Evolutionary conservation across 2,113 vertebrate genomes (phyloP), one percentile per base, ranked within the genome.

Genomic region (Chaetura pelagica): DNA sequence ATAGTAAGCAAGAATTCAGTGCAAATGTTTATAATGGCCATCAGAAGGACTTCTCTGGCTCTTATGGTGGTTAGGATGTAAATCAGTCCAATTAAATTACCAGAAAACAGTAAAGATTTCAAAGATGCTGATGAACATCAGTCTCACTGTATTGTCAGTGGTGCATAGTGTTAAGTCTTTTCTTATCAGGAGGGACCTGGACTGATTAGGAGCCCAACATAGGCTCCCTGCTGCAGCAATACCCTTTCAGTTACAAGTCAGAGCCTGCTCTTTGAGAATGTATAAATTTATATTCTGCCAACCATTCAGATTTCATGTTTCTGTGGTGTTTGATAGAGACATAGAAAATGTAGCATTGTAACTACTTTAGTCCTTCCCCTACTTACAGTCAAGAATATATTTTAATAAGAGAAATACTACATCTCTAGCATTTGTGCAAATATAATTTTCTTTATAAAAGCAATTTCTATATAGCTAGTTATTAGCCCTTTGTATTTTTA

Each of bases 61-160:
- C 0, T 61, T 91, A 3, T n/a, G 69, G 48, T 59, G 72, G 44
- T 69, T 64, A 29, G 54, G 44, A 14, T 69, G 21, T 74, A 94
- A 84, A 57, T 87, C 71, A 79, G 62, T 35, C 42, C 38, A 67
- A 73, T 87, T 96, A 95, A 85, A 67, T 40, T 85, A 62, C 77
- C 84, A 87, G 78, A 80, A 97, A 93, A 57, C 57, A 91, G 89
- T 91, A 84, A 92, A 84, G 68, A 73, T 87, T 92, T 87, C 66
- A 84, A 57, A 54, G 63, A 54, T 0, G 6, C 71, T 68, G 84
- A 15, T 17, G 20, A 34, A 62, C 51, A 89, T 87, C 23, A 29
- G 71, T 83, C 66, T 89, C 92, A 52, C 34, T 40, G 34, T 63
- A 24, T 16, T 48, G 11, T 1, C 4, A 87, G 66, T 4, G 7